phyloP scores from a whole-genome alignment of 2,888 invertebrate genomes.

The Drosophila meridiana region DNA sequence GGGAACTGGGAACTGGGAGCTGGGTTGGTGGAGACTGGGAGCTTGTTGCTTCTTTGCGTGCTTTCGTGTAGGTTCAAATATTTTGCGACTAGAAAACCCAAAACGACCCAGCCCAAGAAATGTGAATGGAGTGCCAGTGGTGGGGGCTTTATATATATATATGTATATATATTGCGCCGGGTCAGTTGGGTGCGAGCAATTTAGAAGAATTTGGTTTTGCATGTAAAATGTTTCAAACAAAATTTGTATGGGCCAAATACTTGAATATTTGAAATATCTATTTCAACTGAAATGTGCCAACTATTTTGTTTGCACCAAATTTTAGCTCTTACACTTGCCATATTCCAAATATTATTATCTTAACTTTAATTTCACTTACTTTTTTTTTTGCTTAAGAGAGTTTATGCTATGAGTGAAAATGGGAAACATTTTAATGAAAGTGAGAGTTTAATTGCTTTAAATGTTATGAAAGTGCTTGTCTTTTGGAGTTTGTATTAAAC shows the following conservation, averaged over 20 bases:
- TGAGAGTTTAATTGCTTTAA: not conserved
- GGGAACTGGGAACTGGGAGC: slow-evolving; percentile 5
- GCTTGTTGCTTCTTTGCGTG: slow-evolving; percentile 66
- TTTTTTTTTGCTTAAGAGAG: not conserved
- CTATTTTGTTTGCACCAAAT: slow-evolving; percentile 28
- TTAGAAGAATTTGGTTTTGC: slow-evolving; percentile 29
- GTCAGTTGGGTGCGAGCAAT: slow-evolving; percentile 33
- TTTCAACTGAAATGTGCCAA: slow-evolving; percentile 36
- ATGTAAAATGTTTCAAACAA: slow-evolving; percentile 31
- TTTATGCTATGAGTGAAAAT: not conserved
- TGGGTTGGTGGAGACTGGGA: slow-evolving; percentile 6
- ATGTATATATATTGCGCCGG: slow-evolving; percentile 3
- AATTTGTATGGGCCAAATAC: slow-evolving; percentile 33
- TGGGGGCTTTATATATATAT: not conserved
- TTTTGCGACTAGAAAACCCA: slow-evolving; percentile 45
- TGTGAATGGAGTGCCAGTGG: slow-evolving; percentile 5
- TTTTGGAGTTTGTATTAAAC: too few species aligned
- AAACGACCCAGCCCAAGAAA: slow-evolving; percentile 29
- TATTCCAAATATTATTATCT: not conserved
- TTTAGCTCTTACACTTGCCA: not conserved
- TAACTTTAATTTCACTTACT: not conserved
- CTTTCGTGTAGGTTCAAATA: slow-evolving; percentile 63
- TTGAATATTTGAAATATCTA: slow-evolving; percentile 31
- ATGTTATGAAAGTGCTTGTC: too few species aligned
- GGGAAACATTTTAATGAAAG: not conserved